phyloP scores from a whole-genome alignment of 1,140 invertebrate species.

The Zaprionus ornatus region DNA sequence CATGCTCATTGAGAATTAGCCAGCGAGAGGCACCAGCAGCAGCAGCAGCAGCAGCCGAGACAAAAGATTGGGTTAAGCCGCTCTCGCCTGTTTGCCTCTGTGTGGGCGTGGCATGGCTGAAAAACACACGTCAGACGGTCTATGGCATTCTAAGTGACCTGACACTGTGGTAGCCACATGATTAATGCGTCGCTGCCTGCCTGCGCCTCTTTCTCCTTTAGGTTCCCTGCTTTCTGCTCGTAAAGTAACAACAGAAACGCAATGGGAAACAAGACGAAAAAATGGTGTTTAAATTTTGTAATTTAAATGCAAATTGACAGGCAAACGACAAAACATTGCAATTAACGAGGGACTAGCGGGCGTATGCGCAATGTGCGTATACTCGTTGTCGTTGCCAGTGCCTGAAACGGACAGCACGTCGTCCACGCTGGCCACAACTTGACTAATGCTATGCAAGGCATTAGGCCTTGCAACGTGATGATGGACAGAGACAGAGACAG shows the following conservation, averaged over 20 bases:
- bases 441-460: conserved; percentile 44
- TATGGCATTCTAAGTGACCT: conserved; percentile 18
- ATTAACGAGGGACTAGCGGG: conserved; percentile 78
- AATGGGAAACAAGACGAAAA: conserved; percentile 19
- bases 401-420: not conserved
- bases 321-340: conserved; percentile 81
- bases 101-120: conserved; percentile 16
- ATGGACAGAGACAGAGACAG: not conserved
- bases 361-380: conserved; percentile 64
- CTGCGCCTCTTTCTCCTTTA: conserved; percentile 1
- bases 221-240: not conserved
- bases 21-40: not conserved
- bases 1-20: conserved; percentile 56
- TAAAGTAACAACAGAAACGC: conserved; percentile 27
- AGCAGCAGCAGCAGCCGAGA: conserved; percentile 42
- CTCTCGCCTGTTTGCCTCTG: not conserved
- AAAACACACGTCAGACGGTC: conserved; percentile 51
- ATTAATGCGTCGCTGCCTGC: conserved; percentile 52
- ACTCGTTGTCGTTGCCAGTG: not conserved
- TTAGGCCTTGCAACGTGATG: conserved; percentile 57
- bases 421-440: conserved; percentile 8
- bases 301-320: conserved; percentile 82
- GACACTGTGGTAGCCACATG: conserved; percentile 41
- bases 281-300: conserved; percentile 77
- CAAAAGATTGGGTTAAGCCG: conserved; percentile 72